Evolutionary conservation across 2,888 invertebrate species (phyloP).

Genomic region (Odontocolon sp.): DNA sequence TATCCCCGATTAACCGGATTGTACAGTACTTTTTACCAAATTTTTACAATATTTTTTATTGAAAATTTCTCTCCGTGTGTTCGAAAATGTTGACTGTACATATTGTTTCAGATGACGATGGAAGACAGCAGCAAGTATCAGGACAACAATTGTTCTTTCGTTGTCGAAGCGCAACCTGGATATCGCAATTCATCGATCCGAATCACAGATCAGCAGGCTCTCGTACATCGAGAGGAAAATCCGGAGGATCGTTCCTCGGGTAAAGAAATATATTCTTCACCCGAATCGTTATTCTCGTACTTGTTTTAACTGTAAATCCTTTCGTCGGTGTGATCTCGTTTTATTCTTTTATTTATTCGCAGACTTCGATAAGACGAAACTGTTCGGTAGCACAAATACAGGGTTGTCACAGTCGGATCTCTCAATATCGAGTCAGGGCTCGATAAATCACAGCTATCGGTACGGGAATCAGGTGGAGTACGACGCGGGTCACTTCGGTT

Average conservation of each 20-base stretch:
- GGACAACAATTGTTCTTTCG: constrained; percentile 76
- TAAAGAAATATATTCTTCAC: constrained; percentile 47
- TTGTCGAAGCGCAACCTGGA: constrained; percentile 76
- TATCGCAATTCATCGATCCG: constrained; percentile 71
- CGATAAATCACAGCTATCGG: constrained; percentile 88
- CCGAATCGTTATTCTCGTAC: neutral
- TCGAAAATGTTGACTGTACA: neutral
- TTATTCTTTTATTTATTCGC: constrained; percentile 32
- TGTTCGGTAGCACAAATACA: constrained; percentile 85
- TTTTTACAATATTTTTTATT: too few relatives aligned
- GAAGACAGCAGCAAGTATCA: constrained; percentile 74
- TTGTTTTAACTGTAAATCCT: neutral
- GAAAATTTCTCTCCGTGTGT: too few relatives aligned
- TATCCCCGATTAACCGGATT: too few relatives aligned
- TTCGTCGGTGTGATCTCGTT: neutral
- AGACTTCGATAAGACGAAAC: constrained; percentile 78
- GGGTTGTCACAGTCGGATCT: constrained; percentile 92
- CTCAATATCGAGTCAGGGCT: constrained; percentile 87
- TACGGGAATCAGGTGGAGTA: constrained; percentile 92
- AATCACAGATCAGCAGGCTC: constrained; percentile 81
- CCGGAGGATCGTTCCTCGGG: constrained; percentile 72
- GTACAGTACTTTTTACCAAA: too few relatives aligned
- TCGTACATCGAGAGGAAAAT: constrained; percentile 81
- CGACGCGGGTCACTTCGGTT: constrained; percentile 88
- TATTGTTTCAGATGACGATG: constrained; percentile 74